phyloP scores from a whole-genome alignment of 2,888 invertebrate genomes.

The Cotesia congregata region DNA sequence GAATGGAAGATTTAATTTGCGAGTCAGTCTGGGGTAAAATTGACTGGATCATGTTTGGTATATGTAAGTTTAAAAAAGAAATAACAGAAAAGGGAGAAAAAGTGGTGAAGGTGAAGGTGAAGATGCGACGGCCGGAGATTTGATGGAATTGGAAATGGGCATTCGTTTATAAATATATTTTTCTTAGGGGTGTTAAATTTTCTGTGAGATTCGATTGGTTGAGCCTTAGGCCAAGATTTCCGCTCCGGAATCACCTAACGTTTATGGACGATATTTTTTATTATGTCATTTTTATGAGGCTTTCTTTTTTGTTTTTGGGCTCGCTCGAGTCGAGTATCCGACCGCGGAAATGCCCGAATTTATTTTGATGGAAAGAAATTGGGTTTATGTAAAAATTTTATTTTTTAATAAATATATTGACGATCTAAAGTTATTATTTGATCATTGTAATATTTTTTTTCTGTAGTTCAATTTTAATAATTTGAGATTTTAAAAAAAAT shows the following conservation, averaged over 20 bases:
- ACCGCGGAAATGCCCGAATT: too few relatives aligned
- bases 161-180: constrained; percentile 48
- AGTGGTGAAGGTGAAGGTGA: not conserved
- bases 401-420: too few relatives aligned
- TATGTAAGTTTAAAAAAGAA: not conserved
- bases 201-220: constrained; percentile 70
- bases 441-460: too few relatives aligned
- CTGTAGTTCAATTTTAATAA: too few relatives aligned
- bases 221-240: constrained; percentile 61
- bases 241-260: constrained; percentile 57
- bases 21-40: not conserved
- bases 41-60: not conserved
- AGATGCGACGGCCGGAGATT: constrained; percentile 63
- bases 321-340: too few relatives aligned
- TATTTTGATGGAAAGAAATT: too few relatives aligned
- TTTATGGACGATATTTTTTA: constrained; percentile 10
- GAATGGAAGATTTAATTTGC: not conserved
- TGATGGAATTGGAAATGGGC: constrained; percentile 63
- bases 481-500: too few relatives aligned
- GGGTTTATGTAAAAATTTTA: too few relatives aligned
- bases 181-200: constrained; percentile 67
- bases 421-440: too few relatives aligned
- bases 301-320: too few relatives aligned
- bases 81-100: not conserved
- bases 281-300: too few relatives aligned